These are phyloP conservation scores for Chelonoidis abingdonii DNA, from an alignment of 2,113 vertebrate genomes.

Conservation along the genomic window DNA sequence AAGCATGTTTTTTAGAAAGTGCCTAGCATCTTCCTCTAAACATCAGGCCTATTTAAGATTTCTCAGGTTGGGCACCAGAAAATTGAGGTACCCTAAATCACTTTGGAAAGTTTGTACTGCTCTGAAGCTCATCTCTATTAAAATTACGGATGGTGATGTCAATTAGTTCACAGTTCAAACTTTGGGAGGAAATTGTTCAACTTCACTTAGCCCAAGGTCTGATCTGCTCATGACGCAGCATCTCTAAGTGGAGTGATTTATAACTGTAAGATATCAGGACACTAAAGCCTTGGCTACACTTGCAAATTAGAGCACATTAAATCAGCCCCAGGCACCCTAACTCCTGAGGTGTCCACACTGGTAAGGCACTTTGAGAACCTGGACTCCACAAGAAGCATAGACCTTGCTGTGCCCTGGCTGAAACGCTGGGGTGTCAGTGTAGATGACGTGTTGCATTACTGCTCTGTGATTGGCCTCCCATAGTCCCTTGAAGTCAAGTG, in stretches of 20 bases:
- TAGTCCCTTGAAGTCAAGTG: no score
- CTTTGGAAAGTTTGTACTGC: neutral
- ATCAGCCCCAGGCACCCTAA: no score
- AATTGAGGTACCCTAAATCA: neutral
- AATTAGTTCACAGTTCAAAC: neutral
- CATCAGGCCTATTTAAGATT: neutral
- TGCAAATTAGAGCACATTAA: no score
- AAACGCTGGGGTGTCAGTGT: no score
- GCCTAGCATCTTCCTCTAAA: neutral
- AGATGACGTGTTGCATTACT: no score
- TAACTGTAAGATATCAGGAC: neutral
- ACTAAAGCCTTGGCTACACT: neutral
- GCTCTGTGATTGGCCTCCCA: no score
- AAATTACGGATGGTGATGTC: neutral
- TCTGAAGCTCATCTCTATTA: fast-evolving
- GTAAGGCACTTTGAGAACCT: no score
- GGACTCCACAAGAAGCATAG: no score
- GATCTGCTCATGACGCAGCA: slow-evolving; percentile 3
- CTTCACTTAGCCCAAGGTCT: neutral
- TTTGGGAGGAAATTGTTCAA: neutral
- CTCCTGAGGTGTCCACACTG: no score
- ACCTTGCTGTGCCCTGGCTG: no score
- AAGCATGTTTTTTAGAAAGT: neutral
- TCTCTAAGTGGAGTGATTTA: neutral
- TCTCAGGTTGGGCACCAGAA: neutral